Conservation (phyloP, 2,113 vertebrate species). For the Albula goreensis region DNA sequence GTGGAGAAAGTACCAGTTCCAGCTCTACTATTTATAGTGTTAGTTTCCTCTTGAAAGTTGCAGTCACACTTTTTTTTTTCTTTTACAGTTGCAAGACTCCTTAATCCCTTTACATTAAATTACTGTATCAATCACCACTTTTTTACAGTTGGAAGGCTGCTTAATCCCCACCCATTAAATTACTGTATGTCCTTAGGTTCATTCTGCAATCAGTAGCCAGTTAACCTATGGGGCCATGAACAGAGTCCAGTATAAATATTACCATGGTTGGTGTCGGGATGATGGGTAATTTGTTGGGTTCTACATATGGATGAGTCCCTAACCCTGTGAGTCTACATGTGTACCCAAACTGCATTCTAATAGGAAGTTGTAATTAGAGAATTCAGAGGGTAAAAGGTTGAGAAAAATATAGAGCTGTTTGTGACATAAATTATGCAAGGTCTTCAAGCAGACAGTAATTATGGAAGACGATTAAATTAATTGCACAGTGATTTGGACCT, state of each 20-base stretch:
- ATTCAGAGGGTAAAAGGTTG: slow-evolving; percentile 65
- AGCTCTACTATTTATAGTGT: slow-evolving; percentile 22
- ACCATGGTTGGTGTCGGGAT: slow-evolving; percentile 10
- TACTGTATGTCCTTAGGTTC: slow-evolving; percentile 21
- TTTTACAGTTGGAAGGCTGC: slow-evolving; percentile 5
- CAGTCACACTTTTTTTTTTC: slow-evolving; percentile 18
- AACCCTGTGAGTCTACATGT: slow-evolving; percentile 26
- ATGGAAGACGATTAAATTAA: slow-evolving; percentile 76
- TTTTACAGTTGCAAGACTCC: slow-evolving; percentile 6
- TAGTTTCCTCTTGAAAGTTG: slow-evolving; percentile 28
- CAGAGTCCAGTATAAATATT: slow-evolving; percentile 29
- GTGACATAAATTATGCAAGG: slow-evolving; percentile 55
- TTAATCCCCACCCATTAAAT: slow-evolving; percentile 24
- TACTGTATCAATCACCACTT: slow-evolving; percentile 17
- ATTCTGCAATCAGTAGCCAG: neutral
- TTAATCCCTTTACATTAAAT: slow-evolving; percentile 16
- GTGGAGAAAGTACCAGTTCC: slow-evolving; percentile 11
- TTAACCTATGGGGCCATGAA: slow-evolving; percentile 18
- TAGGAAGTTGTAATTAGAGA: slow-evolving; percentile 72
- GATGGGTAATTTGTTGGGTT: slow-evolving; percentile 30
- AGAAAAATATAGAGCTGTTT: slow-evolving; percentile 66
- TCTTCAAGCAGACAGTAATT: slow-evolving; percentile 67
- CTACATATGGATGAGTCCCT: slow-evolving; percentile 34
- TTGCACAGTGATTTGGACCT: slow-evolving; percentile 68
- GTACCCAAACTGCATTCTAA: slow-evolving; percentile 70